Evolutionary conservation across 2,113 vertebrate species (phyloP).

Genomic region (Melospiza georgiana): DNA sequence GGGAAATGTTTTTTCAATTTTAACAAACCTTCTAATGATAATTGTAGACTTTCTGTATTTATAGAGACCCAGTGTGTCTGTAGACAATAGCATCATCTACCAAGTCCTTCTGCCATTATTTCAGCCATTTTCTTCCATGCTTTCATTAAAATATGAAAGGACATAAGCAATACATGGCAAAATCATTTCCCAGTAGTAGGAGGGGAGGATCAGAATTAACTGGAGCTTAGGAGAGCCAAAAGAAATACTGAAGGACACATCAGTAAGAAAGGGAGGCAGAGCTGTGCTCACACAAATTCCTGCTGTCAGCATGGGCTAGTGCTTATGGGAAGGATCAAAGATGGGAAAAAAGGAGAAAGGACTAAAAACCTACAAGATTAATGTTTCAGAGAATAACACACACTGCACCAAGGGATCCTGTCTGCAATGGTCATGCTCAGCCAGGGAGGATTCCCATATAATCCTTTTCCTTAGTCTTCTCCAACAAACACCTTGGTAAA

Average conservation of each 20-base stretch:
- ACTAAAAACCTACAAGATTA: not conserved
- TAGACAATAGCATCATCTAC: conserved; percentile 41
- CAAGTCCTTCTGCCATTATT: not conserved
- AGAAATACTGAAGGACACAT: not conserved
- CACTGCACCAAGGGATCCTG: not conserved
- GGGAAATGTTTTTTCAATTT: conserved; percentile 61
- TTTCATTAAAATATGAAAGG: conserved; percentile 46
- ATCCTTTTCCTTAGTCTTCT: not conserved
- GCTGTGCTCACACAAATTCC: not conserved
- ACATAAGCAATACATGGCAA: conserved; percentile 13
- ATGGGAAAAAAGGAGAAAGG: not conserved
- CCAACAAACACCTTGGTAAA: not conserved
- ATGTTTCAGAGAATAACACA: not conserved
- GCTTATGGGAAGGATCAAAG: not conserved
- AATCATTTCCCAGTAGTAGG: conserved; percentile 2
- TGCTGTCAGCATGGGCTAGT: not conserved
- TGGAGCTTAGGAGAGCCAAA: not conserved
- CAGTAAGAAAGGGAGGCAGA: not conserved
- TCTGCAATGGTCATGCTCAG: not conserved
- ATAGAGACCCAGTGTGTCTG: not conserved
- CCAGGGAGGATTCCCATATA: not conserved
- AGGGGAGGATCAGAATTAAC: conserved; percentile 1
- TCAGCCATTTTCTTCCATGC: conserved; percentile 32
- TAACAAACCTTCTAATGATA: conserved; percentile 72
- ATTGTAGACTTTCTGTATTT: conserved; percentile 66